phyloP scores from a whole-genome alignment of 2,113 vertebrate genomes.

The Fregata magnificens region DNA sequence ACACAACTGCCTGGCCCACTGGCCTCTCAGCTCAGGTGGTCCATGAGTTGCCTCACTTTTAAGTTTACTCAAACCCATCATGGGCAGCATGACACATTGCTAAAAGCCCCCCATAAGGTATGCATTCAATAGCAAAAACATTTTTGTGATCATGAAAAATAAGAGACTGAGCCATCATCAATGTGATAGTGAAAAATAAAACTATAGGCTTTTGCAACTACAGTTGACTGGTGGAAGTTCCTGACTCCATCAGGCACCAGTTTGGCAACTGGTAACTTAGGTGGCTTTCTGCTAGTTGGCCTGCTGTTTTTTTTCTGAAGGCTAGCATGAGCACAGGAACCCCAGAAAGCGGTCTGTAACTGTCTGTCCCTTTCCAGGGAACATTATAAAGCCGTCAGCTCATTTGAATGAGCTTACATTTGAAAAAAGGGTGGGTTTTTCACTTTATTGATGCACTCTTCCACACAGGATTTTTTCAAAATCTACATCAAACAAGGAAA shows the following conservation, averaged over 20 bases:
- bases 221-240: neutral
- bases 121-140: neutral
- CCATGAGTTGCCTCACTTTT: neutral
- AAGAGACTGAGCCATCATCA: neutral
- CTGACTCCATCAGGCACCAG: neutral
- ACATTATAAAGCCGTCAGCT: neutral
- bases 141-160: neutral
- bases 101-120: neutral
- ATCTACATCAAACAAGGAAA: constrained; percentile 74
- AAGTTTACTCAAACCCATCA: neutral
- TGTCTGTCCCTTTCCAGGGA: neutral
- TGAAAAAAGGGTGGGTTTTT: constrained; percentile 11
- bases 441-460: constrained; percentile 49
- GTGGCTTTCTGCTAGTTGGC: neutral
- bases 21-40: neutral
- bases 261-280: neutral
- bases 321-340: neutral
- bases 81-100: neutral
- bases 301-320: neutral
- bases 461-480: constrained; percentile 55
- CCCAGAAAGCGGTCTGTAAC: neutral
- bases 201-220: neutral
- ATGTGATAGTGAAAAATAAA: neutral
- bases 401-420: neutral
- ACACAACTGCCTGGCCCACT: neutral